These are phyloP conservation scores for Cyclopterus lumpus DNA, from an alignment of 2,797 vertebrate species.

Conservation along the genomic window DNA sequence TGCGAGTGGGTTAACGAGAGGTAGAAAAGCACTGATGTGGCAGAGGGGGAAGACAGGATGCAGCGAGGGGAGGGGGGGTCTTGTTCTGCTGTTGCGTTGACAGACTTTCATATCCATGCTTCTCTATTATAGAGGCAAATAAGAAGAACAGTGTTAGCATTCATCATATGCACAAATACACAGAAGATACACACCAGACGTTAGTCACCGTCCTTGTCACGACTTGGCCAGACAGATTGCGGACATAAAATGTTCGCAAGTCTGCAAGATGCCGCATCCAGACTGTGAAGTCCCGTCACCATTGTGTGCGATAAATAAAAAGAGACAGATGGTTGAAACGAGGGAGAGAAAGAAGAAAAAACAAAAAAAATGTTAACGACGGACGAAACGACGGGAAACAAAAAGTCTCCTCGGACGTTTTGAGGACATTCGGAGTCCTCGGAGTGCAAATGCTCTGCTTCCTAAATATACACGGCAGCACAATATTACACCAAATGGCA, in stretches of 20 bases:
- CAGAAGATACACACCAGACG: conserved; percentile 43
- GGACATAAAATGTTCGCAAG: conserved; percentile 49
- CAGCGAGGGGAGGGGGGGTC: conserved; percentile 30
- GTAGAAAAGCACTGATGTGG: conserved; percentile 45
- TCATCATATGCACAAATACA: conserved; percentile 44
- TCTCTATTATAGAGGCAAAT: conserved; percentile 48
- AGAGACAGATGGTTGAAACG: conserved; percentile 57
- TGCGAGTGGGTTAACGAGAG: conserved; percentile 41
- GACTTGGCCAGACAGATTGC: conserved; percentile 49
- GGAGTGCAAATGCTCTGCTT: neutral
- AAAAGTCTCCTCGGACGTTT: conserved; percentile 9
- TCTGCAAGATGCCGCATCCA: conserved; percentile 30
- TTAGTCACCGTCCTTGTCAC: conserved; percentile 33
- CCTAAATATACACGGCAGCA: neutral
- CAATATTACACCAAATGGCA: neutral
- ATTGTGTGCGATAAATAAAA: conserved; percentile 51
- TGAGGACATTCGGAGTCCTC: conserved; percentile 8
- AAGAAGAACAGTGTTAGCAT: conserved; percentile 38
- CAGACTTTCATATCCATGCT: conserved; percentile 51
- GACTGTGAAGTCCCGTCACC: conserved; percentile 36
- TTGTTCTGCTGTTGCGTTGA: conserved; percentile 45
- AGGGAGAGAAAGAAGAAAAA: conserved; percentile 28
- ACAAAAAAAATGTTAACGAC: too few species aligned
- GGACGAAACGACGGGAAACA: conserved; percentile 12
- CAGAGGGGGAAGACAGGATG: conserved; percentile 21